phyloP scores from a whole-genome alignment of 2,888 invertebrate genomes.

The Lamproptera curius region DNA sequence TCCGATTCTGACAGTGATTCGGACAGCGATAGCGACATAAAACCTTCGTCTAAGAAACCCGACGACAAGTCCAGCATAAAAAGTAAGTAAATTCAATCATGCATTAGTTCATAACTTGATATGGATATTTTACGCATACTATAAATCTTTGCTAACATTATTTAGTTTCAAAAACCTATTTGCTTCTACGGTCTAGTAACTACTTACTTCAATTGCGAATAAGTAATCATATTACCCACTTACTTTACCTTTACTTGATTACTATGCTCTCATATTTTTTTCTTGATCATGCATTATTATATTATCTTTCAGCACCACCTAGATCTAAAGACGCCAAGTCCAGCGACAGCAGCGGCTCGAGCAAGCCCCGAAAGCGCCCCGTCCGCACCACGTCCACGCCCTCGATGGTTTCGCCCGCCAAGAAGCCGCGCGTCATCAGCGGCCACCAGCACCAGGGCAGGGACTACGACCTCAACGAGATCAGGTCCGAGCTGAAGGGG shows the following conservation, averaged over 20 bases:
- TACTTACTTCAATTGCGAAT: too few species aligned
- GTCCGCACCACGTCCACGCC: constrained; percentile 54
- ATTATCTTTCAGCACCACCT: constrained; percentile 48
- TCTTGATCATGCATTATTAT: too few species aligned
- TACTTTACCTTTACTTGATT: too few species aligned
- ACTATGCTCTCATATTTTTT: too few species aligned
- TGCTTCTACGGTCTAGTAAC: too few species aligned
- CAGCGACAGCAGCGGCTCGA: constrained; percentile 60
- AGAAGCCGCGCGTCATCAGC: constrained; percentile 50
- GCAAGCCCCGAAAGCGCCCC: constrained; percentile 63
- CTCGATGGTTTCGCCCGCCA: constrained; percentile 52
- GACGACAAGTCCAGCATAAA: constrained; percentile 57
- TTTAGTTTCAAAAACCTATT: too few species aligned
- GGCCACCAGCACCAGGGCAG: constrained; percentile 67
- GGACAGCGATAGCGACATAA: constrained; percentile 70
- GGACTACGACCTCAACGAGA: constrained; percentile 91
- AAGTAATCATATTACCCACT: too few species aligned
- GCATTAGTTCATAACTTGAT: too few species aligned
- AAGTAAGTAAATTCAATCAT: constrained; percentile 44
- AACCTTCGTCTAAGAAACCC: constrained; percentile 58
- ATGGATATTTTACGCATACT: too few species aligned
- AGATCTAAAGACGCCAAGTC: constrained; percentile 61
- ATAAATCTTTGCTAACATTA: too few species aligned
- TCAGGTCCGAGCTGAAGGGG: constrained; percentile 90
- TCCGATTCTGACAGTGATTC: constrained; percentile 73